A percentile compares a stretch with the other conserved stretches of the same genome.
Conservation (phyloP, 2,797 vertebrate genomes). For the Mareca penelope region DNA sequence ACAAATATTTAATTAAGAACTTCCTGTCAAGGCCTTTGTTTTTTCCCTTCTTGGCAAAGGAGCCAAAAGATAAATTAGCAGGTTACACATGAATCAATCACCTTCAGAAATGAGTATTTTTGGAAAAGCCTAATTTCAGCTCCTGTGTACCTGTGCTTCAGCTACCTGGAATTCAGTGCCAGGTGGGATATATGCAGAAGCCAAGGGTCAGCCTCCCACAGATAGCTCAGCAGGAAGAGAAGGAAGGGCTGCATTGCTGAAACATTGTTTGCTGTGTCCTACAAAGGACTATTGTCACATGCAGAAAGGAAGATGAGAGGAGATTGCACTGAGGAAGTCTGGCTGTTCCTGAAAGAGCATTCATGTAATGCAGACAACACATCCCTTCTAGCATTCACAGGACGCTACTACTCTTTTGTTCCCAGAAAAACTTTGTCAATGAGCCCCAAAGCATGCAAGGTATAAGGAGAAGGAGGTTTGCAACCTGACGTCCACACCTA, state of each 20-base stretch:
- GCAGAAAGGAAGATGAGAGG: background rate
- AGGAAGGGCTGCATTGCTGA: background rate
- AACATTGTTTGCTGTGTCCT: background rate
- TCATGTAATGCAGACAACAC: background rate
- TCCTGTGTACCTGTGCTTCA: background rate
- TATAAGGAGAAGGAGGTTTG: background rate
- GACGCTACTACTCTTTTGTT: background rate
- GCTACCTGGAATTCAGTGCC: background rate
- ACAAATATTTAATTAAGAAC: background rate
- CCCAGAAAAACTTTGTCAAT: background rate
- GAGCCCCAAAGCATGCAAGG: background rate
- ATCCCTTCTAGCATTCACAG: background rate
- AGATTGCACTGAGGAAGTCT: background rate
- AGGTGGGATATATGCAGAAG: background rate
- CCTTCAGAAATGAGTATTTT: rapidly evolving
- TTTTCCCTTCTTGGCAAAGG: rapidly evolving
- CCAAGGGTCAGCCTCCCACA: background rate
- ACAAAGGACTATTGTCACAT: background rate
- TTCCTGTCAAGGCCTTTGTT: background rate
- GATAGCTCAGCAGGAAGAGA: background rate
- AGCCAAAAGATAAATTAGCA: background rate
- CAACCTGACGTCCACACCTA: background rate
- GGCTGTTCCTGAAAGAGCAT: background rate
- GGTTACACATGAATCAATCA: background rate
- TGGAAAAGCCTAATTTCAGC: background rate